Evolutionary conservation across 2,888 invertebrate genomes (phyloP), one percentile per base, ranked within the genome.

Genomic region (Ethmia dodecea): DNA sequence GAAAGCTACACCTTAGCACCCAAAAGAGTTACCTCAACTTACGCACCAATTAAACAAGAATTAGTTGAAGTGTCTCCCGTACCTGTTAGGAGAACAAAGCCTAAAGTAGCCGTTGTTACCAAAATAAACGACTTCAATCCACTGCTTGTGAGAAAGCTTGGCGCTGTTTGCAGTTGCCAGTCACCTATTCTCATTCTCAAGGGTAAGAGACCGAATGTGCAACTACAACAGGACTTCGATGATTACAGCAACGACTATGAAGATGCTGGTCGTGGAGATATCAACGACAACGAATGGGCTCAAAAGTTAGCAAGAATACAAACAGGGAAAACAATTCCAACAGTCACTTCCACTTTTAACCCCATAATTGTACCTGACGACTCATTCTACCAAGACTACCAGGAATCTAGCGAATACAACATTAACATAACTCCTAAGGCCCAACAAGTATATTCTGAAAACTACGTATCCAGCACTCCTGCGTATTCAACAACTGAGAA

Each of bases 101-200:
- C 88, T 13, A 87, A 86, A 51, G 86, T 87, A 22, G 88, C 87
- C 25, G 88, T 91, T 5, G 89, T 92, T 2, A 89, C 92, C 0
- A 91, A 92, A 63, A 87, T 91, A 42, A 92, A 92, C 49, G 92
- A 92, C 48, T 89, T 91, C 47, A 92, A 92, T 64, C 92, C 93
- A 0, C 70, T 93, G 5, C 77, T 93, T 11, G 87, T 92, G 0
- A 88, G 90, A 25, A 93, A 93, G 73, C 72, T 93, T 8, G 91
- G 92, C 2, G 92, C 92, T 3, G 92, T 92, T 33, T 93, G 93
- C 48, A 92, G 92, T 35, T 93, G 93, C 55, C 87, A 88, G 44
- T 89, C 90, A 1, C 89, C 89, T 29, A 73, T 88, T 1, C 49
- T 90, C 20, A 73, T 79, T 13, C 65, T 89, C 1, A 81, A 87